Evolutionary conservation across 2,888 invertebrate genomes (phyloP).

Genomic region (Brachyptera putata): DNA sequence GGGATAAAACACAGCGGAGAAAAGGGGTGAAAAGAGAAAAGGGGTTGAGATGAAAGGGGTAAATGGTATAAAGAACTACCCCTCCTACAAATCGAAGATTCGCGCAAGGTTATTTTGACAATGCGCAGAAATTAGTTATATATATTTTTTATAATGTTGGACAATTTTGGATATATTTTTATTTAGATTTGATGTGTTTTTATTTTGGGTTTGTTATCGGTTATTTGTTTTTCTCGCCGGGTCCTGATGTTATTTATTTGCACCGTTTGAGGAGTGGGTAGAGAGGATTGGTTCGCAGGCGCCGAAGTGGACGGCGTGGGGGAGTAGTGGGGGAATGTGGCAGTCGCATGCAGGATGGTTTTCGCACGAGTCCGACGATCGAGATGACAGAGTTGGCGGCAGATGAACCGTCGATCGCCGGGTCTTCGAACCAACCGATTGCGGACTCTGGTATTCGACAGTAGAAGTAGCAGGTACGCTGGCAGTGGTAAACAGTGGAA

Average conservation of each 20-base stretch:
- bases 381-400: neutral
- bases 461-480: too few relatives aligned
- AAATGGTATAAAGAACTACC: slow-evolving; percentile 12
- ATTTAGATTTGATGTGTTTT: neutral
- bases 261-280: too few relatives aligned
- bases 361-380: neutral
- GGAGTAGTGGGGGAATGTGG: neutral
- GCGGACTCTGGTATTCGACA: neutral
- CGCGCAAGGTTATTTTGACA: slow-evolving; percentile 1
- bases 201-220: neutral
- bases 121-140: neutral
- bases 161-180: neutral
- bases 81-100: slow-evolving; percentile 20
- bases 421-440: neutral
- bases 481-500: too few relatives aligned
- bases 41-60: slow-evolving; percentile 1
- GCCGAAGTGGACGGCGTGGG: too few relatives aligned
- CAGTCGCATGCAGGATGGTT: too few relatives aligned
- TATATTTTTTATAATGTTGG: too few relatives aligned
- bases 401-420: slow-evolving; percentile 10
- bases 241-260: neutral
- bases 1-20: neutral
- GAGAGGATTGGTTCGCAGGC: too few relatives aligned
- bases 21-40: neutral
- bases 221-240: neutral